Evolutionary conservation across 2,888 invertebrate species (phyloP), one percentile per base, ranked within the genome.

Genomic region (Caenorhabditis japonica): DNA sequence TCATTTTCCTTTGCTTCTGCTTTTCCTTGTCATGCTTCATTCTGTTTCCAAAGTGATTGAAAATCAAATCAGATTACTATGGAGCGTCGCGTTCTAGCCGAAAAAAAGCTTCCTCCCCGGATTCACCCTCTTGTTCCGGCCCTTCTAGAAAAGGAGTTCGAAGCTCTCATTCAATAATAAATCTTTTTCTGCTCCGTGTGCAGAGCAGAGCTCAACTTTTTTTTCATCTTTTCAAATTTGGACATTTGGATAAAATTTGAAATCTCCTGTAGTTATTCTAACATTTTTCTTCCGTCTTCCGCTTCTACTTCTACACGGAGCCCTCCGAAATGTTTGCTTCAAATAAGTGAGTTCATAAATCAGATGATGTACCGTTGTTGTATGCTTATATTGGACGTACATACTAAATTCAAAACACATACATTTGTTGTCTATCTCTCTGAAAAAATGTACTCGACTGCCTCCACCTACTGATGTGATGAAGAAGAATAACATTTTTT

Each of bases 81-180:
- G 53, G 25, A 53, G 46, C 44, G 41, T 23, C 23, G 10, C 36
- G 47, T n/a, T n/a, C n/a, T n/a, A n/a, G n/a, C 49, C 46, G 56
- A 36, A 27, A 51, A 44, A 17, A 49, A 49, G 49, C 47, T 41
- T 46, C 55, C 25, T 52, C 34, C 21, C 51, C 33, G 27, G 47
- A 46, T 21, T 25, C 51, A 27, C 39, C 27, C 38, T 41, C 53
- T 38, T 47, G 30, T 52, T 43, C 43, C 33, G 44, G 43, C 33
- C 47, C 27, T 39, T 30, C 41, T 43, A 10, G 27, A 27, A 21
- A 47, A 47, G 47, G 55, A 55, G 64, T 64, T 64, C 44, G 44
- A 46, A 55, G 56, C 64, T 21, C 56, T 66, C 56, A 66, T 66
- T 66, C 66, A 66, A 66, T 66, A 56, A 66, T 66, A 66, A 66